phyloP scores from a whole-genome alignment of 2,888 invertebrate genomes.

The Brassicogethes aeneus region DNA sequence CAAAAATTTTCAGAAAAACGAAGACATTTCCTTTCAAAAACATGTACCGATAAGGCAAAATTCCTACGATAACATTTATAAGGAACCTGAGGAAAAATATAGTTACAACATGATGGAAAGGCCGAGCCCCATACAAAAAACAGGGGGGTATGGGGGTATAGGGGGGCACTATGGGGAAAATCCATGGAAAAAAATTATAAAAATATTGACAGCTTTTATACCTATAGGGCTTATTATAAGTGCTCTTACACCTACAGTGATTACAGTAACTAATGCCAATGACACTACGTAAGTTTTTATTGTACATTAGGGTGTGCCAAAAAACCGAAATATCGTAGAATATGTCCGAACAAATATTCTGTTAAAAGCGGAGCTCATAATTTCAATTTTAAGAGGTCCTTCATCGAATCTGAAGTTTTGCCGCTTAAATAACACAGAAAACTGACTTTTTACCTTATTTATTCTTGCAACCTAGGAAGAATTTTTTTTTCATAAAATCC shows the following conservation, averaged over 20 bases:
- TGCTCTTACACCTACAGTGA: slow-evolving; percentile 57
- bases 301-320: too few species aligned
- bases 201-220: slow-evolving; percentile 56
- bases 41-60: slow-evolving; percentile 12
- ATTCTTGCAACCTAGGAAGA: too few species aligned
- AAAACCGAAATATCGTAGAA: too few species aligned
- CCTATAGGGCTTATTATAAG: slow-evolving; percentile 64
- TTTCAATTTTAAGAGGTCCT: too few species aligned
- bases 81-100: not conserved
- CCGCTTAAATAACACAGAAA: too few species aligned
- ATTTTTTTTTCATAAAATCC: too few species aligned
- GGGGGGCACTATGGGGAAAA: slow-evolving; percentile 24
- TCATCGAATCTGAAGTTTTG: too few species aligned
- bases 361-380: too few species aligned
- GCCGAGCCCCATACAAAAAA: slow-evolving; percentile 10
- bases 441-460: too few species aligned
- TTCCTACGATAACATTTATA: not conserved
- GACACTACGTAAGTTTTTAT: slow-evolving; percentile 28
- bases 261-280: slow-evolving; percentile 46
- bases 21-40: slow-evolving; percentile 18
- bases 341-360: too few species aligned
- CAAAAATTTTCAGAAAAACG: too few species aligned
- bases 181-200: slow-evolving; percentile 56
- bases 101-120: slow-evolving; percentile 21
- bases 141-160: slow-evolving; percentile 10